Evolutionary conservation across 2,113 vertebrate genomes (phyloP).

Genomic region (Heloderma charlesbogerti): DNA sequence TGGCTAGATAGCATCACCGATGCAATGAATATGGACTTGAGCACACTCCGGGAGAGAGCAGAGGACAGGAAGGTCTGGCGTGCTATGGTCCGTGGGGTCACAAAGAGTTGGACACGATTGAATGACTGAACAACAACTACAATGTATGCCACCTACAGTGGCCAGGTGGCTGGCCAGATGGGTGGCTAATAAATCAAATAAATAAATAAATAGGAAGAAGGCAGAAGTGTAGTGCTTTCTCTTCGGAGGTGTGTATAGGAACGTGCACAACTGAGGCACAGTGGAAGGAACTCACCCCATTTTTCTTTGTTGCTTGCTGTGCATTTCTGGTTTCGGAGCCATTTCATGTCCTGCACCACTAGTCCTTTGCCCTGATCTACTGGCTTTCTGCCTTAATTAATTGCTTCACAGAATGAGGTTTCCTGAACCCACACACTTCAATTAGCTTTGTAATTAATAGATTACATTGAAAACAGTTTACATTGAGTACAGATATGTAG

Average conservation of each 20-base stretch:
- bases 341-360: background rate
- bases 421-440: background rate
- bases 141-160: too few relatives aligned
- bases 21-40: too few relatives aligned
- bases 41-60: too few relatives aligned
- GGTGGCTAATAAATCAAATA: too few relatives aligned
- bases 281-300: too few relatives aligned
- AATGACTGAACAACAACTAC: too few relatives aligned
- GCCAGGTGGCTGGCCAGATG: too few relatives aligned
- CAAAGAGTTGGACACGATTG: too few relatives aligned
- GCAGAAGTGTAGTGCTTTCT: too few relatives aligned
- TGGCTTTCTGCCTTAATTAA: background rate
- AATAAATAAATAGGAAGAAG: background rate
- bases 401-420: slow-evolving; percentile 2
- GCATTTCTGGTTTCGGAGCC: background rate
- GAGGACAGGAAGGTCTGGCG: too few relatives aligned
- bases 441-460: background rate
- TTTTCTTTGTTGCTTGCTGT: background rate
- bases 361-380: background rate
- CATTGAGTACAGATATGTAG: background rate
- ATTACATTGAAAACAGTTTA: background rate
- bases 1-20: too few relatives aligned
- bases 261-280: background rate
- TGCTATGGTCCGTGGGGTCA: too few relatives aligned
- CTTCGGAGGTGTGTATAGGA: background rate